Base-by-base conservation (phyloP, 2,888 invertebrate species). In the Pyralis farinalis region DNA sequence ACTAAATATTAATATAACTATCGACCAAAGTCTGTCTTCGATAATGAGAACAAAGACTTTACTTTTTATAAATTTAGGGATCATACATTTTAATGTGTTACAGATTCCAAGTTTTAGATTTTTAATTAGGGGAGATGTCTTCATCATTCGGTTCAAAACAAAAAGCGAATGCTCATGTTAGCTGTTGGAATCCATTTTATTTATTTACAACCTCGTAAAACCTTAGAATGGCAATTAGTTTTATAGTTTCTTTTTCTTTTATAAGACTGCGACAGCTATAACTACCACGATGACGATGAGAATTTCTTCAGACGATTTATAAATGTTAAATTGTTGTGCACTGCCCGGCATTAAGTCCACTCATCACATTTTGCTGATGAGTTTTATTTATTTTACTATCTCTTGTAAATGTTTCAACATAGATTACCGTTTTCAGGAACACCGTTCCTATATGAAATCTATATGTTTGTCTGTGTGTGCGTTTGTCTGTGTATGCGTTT, bases 191-290 rank as follows among this genome's bases (percentile, higher is more conserved):
- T 58, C 63, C 60, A 66, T 71, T 83, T 84, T 81, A 81, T 85
- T 78, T 74, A 78, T 84, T 84, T 86, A 84, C 64, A 46, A 58
- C 62, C 46, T 66, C 69, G 65, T 86, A 86, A 82, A 85, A 71
- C 62, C 64, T 76, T 76, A 69, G 71, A 78, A 85, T 73, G 73
- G 80, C 86, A 83, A 85, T 86, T 82, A 83, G 76, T 70, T 85
- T 80, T 81, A 83, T 76, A 70, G 65, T 47, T 79, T 76, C 74
- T 72, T 77, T 75, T 71, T 63, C 56, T 50, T 64, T 69, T 66
- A 71, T 71, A 70, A 61, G 61, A 58, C 54, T 58, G 49, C 51
- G 53, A 53, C 55, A 49, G 53, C 49, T 58, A 61, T 60, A 44
- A 54, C 42, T 34, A 49, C 42, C 28, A 22, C n/a, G 25, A 22